Evolutionary conservation across 1,140 invertebrate genomes (phyloP).

Genomic region (Stegodyphus dumicola): DNA sequence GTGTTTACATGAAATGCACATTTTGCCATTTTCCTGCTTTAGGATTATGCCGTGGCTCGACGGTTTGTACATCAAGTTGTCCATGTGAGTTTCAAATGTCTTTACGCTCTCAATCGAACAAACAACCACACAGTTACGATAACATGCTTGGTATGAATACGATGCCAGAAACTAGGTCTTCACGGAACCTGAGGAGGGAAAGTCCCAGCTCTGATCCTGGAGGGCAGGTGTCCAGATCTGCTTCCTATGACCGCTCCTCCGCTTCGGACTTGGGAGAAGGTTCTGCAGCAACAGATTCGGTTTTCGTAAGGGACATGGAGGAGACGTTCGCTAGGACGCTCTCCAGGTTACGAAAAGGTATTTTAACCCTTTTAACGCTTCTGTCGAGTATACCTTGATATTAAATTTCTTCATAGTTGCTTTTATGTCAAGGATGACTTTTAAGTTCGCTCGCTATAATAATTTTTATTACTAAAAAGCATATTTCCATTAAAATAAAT

Average conservation of each 20-base stretch:
- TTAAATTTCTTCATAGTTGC: no score
- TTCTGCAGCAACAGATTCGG: conserved; percentile 77
- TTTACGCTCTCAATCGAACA: neutral
- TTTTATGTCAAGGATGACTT: no score
- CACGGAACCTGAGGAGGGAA: conserved; percentile 15
- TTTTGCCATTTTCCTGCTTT: neutral
- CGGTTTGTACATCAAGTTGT: conserved; percentile 41
- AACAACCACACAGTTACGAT: conserved; percentile 10
- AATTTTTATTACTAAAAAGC: no score
- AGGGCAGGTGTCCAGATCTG: conserved; percentile 77
- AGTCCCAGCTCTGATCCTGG: conserved; percentile 41
- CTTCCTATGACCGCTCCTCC: conserved; percentile 78
- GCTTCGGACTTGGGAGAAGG: conserved; percentile 94
- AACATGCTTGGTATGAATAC: neutral
- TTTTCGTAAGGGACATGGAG: conserved; percentile 85
- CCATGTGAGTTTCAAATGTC: conserved; percentile 47
- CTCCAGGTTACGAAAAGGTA: conserved; percentile 72
- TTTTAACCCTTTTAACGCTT: no score
- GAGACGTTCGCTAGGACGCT: conserved; percentile 78
- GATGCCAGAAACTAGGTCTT: neutral
- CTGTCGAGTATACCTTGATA: no score
- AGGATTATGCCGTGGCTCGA: conserved; percentile 62
- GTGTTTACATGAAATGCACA: neutral
- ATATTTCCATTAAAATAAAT: no score
- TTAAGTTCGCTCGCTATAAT: no score